A percentile compares a stretch with the other conserved stretches of the same genome.
These are phyloP conservation scores for Rhizomys pruinosus DNA, from an alignment of 2,113 vertebrate genomes.

Conservation along the genomic window DNA sequence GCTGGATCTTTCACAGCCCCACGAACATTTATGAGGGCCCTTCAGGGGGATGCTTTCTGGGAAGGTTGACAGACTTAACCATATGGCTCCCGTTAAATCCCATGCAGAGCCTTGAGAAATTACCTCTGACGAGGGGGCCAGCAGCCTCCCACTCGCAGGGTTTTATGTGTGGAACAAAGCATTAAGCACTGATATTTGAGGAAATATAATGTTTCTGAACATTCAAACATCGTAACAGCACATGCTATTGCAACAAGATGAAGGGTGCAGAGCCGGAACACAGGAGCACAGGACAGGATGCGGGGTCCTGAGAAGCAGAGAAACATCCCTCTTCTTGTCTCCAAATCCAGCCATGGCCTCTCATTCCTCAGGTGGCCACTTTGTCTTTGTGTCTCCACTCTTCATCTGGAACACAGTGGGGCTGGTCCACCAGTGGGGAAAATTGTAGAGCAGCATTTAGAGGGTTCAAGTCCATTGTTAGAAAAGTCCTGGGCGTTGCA, in stretches of 20 bases:
- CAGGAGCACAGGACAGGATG: not conserved
- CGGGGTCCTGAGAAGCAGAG: not conserved
- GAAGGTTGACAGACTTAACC: slow-evolving; percentile 77
- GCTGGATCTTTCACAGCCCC: slow-evolving; percentile 75
- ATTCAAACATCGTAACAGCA: slow-evolving; percentile 69
- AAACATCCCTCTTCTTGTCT: not conserved
- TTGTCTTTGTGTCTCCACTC: not conserved
- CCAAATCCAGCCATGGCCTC: not conserved
- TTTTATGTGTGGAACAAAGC: slow-evolving; percentile 81
- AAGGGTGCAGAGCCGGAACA: slow-evolving; percentile 32
- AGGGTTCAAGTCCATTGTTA: not conserved
- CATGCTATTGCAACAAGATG: slow-evolving; percentile 65
- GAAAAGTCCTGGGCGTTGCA: not conserved
- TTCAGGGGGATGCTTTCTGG: slow-evolving; percentile 77
- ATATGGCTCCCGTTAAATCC: slow-evolving; percentile 82
- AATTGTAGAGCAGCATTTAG: not conserved
- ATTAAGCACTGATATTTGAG: slow-evolving; percentile 77
- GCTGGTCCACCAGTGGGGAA: not conserved
- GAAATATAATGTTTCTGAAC: slow-evolving; percentile 80
- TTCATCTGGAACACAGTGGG: not conserved
- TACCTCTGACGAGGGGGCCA: slow-evolving; percentile 75
- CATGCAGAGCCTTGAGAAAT: slow-evolving; percentile 78
- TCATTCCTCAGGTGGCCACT: not conserved
- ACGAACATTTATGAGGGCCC: slow-evolving; percentile 78
- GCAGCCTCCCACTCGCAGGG: slow-evolving; percentile 69